Evolutionary conservation across 2,888 invertebrate genomes (phyloP).

Genomic region (Clanis bilineata): DNA sequence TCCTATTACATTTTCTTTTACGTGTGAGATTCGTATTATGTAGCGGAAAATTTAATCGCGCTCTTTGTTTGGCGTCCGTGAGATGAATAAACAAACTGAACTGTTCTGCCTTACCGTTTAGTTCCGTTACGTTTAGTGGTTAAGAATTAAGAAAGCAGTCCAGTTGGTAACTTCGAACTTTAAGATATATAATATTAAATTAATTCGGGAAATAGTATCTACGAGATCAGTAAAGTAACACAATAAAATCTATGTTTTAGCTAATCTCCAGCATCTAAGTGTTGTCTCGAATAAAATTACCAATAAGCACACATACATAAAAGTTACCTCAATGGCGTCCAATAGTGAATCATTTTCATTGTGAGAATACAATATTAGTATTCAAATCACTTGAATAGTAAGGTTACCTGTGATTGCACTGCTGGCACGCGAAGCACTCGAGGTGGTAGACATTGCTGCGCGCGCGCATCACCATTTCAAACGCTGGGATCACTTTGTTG

Average conservation of each 20-base stretch:
- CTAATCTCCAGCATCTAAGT: too few relatives aligned
- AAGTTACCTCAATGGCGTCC: too few relatives aligned
- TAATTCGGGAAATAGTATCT: too few relatives aligned
- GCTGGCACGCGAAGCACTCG: slow-evolving; percentile 99
- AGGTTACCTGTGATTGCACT: slow-evolving; percentile 98
- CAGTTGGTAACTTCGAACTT: not conserved
- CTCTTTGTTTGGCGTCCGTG: slow-evolving; percentile 68
- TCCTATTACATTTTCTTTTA: slow-evolving; percentile 45
- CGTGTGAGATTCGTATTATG: slow-evolving; percentile 63
- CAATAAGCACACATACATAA: too few relatives aligned
- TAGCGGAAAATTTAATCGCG: slow-evolving; percentile 75
- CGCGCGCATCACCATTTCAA: slow-evolving; percentile 99
- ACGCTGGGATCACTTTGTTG: slow-evolving; percentile 98
- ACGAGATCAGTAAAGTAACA: too few relatives aligned
- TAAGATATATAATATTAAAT: too few relatives aligned
- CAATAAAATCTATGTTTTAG: too few relatives aligned
- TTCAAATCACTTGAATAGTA: not conserved
- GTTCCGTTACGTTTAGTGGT: not conserved
- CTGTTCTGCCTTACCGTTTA: slow-evolving; percentile 26
- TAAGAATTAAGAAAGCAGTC: not conserved
- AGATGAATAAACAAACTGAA: slow-evolving; percentile 68
- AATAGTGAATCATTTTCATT: not conserved
- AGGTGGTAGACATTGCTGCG: slow-evolving; percentile 98
- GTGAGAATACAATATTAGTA: not conserved
- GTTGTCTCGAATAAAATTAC: too few relatives aligned